Evolutionary conservation across 1,140 invertebrate species (phyloP).

Genomic region (Drosophila repletoides): DNA sequence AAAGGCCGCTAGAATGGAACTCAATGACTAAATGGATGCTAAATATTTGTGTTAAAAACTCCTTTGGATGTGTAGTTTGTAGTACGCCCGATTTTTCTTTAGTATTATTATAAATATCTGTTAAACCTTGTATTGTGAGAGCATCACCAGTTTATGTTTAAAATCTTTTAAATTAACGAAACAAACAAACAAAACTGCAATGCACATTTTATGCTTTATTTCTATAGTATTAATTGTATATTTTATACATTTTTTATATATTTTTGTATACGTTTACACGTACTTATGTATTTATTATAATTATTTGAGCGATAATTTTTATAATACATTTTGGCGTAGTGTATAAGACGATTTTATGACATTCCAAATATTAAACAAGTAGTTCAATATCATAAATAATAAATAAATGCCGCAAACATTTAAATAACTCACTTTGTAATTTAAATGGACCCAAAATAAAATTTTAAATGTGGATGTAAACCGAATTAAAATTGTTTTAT

Average conservation of each 20-base stretch:
- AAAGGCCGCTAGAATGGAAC: slow-evolving; percentile 25
- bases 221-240: slow-evolving; percentile 47
- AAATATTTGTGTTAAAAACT: slow-evolving; percentile 74
- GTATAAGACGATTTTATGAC: slow-evolving; percentile 69
- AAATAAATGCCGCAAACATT: slow-evolving; percentile 31
- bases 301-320: slow-evolving; percentile 45
- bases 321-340: slow-evolving; percentile 36
- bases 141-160: slow-evolving; percentile 48
- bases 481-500: neutral
- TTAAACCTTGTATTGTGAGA: slow-evolving; percentile 34
- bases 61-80: slow-evolving; percentile 60
- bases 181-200: too few relatives aligned
- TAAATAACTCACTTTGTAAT: slow-evolving; percentile 47
- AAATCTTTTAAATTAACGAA: slow-evolving; percentile 28
- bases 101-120: slow-evolving; percentile 49
- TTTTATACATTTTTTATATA: slow-evolving; percentile 44
- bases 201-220: slow-evolving; percentile 49
- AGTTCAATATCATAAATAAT: slow-evolving; percentile 59
- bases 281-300: slow-evolving; percentile 52
- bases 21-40: slow-evolving; percentile 75
- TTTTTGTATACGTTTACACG: slow-evolving; percentile 20
- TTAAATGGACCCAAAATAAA: slow-evolving; percentile 35
- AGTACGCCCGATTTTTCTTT: slow-evolving; percentile 57
- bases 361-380: slow-evolving; percentile 72
- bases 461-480: slow-evolving; percentile 26